Evolutionary conservation across 2,888 invertebrate genomes (phyloP).

Genomic region (Orthosia cruda): DNA sequence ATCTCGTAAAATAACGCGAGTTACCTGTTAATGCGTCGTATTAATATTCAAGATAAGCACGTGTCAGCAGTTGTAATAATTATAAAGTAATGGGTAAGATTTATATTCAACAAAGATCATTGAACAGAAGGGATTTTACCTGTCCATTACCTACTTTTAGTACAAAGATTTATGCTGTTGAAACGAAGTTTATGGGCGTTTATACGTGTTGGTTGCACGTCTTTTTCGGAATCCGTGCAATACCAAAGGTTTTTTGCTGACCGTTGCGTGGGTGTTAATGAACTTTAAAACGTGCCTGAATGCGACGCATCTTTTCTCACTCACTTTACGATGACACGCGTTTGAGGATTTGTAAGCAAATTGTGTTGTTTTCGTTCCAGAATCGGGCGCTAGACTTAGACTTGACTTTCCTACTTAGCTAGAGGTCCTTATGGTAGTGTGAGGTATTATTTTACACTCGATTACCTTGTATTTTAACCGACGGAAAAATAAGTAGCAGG

Average conservation of each 20-base stretch:
- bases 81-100: constrained; percentile 40
- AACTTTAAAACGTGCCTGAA: background rate
- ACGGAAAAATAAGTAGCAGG: too few species aligned
- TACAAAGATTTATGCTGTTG: background rate
- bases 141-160: background rate
- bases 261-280: background rate
- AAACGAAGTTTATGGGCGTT: background rate
- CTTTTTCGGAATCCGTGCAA: background rate
- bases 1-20: constrained; percentile 38
- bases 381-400: too few species aligned
- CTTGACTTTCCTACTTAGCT: too few species aligned
- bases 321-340: background rate
- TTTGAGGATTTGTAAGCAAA: background rate
- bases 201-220: background rate
- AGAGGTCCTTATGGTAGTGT: too few species aligned
- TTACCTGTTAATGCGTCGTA: constrained; percentile 7
- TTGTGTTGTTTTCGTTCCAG: background rate
- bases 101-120: constrained; percentile 48
- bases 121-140: constrained; percentile 3
- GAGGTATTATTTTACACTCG: too few species aligned
- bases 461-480: too few species aligned
- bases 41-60: constrained; percentile 27
- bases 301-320: background rate
- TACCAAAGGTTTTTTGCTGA: background rate
- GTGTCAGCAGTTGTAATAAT: constrained; percentile 32